Base-by-base conservation (phyloP, 2,888 invertebrate species). In the Exephanes ischioxanthus region DNA sequence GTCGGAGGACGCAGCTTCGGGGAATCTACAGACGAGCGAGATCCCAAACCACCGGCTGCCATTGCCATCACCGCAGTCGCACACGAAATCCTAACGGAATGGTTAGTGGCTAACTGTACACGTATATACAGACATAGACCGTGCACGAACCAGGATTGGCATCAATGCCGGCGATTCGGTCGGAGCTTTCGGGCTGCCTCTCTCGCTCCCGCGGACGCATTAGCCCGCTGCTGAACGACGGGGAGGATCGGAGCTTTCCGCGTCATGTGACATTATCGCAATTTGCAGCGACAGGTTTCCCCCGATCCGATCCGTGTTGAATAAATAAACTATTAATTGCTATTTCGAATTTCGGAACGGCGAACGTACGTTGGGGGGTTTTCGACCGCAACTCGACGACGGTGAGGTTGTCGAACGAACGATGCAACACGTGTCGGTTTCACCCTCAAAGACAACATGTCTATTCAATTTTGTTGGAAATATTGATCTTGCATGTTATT, bases 271-370 rank as follows among this genome's bases (percentile, higher is more conserved):
- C 73, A 77, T 81, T 81, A 84, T 84, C 72, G 77, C 67, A 41
- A 77, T 81, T 67, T 63, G 48, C 61, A 80, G 67, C 76, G 61
- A 68, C 84, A 41, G 67, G 19, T 53, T 53, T 53, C 41, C 51
- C 4, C 45, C 41, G 41, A 41, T 33, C 16, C 68, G 30, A 58
- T 53, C 67, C 61, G 67, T 41, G 48, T 67, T 22, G 41, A 41
- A 71, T 58, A 68, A 72, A 78, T 81, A 73, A 78, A 84, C 30
- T 84, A 68, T 78, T 77, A 77, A 77, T 80, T 72, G 71, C 41
- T 19, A 77, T 68, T 53, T 26, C 41, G 22, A 53, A 81, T 85
- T 51, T 26, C 3, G 19, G 19, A 70, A 37, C 37, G 48, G 19
- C 22, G 45, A 45, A 14, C 22, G 2, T 41, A 67, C 53, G 2